Evolutionary conservation across 2,113 vertebrate genomes (phyloP), one percentile per base, ranked within the genome.

Genomic region (Ancistrus triradiatus): DNA sequence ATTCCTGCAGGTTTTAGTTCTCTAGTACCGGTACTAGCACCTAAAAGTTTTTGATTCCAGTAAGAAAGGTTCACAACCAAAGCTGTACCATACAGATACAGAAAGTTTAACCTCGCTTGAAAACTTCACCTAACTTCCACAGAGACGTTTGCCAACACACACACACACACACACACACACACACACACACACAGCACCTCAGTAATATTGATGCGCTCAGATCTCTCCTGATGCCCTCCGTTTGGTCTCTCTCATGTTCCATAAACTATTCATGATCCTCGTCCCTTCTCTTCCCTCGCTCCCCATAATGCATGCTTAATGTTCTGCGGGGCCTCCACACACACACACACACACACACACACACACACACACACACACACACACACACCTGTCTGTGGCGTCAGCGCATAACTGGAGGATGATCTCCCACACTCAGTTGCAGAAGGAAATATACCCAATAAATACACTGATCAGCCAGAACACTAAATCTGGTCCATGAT

Each of bases 241-340:
- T 80, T 85, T 82, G 80, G 83, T 83, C 80, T 77, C 72, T 84
- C 85, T 84, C 83, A 78, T 84, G 83, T 85, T 81, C 74, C 72
- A 86, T 85, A 74, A 78, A 81, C 59, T 78, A 83, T 86, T 83
- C 62, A 84, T 78, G 71, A 76, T 55, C 52, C 77, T 24, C 51
- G 47, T 75, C 71, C 72, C 63, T 59, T 48, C 42, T 49, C 70
- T 66, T 74, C 68, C 67, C 77, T 70, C 70, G 59, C 70, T 80
- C 78, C 77, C 83, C 81, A 84, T 82, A 76, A 83, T 85, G 83
- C 80, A 83, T 81, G 66, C 76, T 80, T 81, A 72, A 82, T 85
- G 80, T 80, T 81, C 65, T 78, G 77, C n/a, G n/a, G n/a, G n/a
- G n/a, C n/a, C n/a, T n/a, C n/a, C n/a, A n/a, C n/a, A n/a, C n/a